A percentile compares a stretch with the other conserved stretches of the same genome.
phyloP scores from a whole-genome alignment of 2,888 invertebrate species.

The Spialia ferax region DNA sequence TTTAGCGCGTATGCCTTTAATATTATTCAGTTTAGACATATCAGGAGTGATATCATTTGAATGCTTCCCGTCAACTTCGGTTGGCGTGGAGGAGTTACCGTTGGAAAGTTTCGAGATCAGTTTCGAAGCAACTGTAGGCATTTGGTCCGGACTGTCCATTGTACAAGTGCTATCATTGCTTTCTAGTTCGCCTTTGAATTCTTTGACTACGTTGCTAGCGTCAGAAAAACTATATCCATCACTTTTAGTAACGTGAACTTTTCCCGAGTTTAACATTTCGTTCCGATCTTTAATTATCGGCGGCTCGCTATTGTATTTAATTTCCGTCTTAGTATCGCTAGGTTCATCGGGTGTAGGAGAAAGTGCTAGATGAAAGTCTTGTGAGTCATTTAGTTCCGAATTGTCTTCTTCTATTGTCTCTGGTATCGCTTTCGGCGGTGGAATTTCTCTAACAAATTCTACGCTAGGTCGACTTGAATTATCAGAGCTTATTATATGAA shows the following conservation, averaged over 20 bases:
- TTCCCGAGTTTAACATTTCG: constrained; percentile 61
- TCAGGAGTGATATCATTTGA: constrained; percentile 77
- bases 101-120: constrained; percentile 80
- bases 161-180: constrained; percentile 77
- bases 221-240: constrained; percentile 70
- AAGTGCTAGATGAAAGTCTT: constrained; percentile 71
- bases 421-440: constrained; percentile 55
- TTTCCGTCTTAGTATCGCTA: constrained; percentile 47
- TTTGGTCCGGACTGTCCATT: constrained; percentile 72
- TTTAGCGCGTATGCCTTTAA: constrained; percentile 66
- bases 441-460: constrained; percentile 65
- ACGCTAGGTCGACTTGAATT: constrained; percentile 60
- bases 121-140: constrained; percentile 71
- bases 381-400: constrained; percentile 73
- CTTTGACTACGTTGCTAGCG: constrained; percentile 55
- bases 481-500: constrained; percentile 49
- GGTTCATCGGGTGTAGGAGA: constrained; percentile 65
- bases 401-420: constrained; percentile 67
- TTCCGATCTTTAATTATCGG: constrained; percentile 61
- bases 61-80: constrained; percentile 60
- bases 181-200: constrained; percentile 70
- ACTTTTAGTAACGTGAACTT: constrained; percentile 61
- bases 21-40: constrained; percentile 62
- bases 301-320: constrained; percentile 65
- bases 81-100: constrained; percentile 79